Conservation (phyloP, 2,888 invertebrate species). For the Eupelmus urozonus region DNA sequence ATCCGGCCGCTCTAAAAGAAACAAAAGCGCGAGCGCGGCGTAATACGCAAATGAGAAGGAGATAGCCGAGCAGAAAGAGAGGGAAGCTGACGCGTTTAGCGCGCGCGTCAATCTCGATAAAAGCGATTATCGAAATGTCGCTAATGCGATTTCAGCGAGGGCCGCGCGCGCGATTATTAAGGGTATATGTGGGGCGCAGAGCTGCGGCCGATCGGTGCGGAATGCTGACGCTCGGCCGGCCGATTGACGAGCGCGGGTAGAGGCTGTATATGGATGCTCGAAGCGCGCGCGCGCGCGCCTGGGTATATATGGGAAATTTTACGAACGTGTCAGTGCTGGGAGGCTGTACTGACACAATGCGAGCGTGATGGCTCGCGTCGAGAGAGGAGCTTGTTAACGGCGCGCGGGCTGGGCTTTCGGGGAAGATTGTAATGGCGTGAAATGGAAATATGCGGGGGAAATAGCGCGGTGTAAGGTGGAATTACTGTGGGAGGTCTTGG, state of each 20-base stretch:
- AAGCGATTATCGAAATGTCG: slow-evolving; percentile 56
- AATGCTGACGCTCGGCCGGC: not conserved
- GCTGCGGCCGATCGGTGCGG: not conserved
- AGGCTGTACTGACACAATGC: not conserved
- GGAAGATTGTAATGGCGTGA: too few species aligned
- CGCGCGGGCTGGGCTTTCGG: too few species aligned
- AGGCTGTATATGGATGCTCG: not conserved
- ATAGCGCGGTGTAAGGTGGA: too few species aligned
- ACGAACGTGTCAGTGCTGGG: not conserved
- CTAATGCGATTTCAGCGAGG: slow-evolving; percentile 45
- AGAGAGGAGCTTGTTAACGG: too few species aligned
- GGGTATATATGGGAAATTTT: slow-evolving; percentile 13
- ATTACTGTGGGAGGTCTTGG: too few species aligned
- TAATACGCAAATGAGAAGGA: not conserved
- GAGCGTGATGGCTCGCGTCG: not conserved
- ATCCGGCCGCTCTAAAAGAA: slow-evolving; percentile 2
- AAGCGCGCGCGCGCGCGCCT: not conserved
- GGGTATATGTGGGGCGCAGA: not conserved
- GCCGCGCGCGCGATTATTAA: not conserved
- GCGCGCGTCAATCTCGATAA: slow-evolving; percentile 47
- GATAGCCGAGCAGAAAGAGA: not conserved
- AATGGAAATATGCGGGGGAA: too few species aligned
- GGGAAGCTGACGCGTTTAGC: not conserved
- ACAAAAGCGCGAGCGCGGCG: not conserved
- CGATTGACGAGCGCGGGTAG: not conserved